Evolutionary conservation across 1,140 invertebrate genomes (phyloP), one percentile per base, ranked within the genome.

Genomic region (Monomorium pharaonis): DNA sequence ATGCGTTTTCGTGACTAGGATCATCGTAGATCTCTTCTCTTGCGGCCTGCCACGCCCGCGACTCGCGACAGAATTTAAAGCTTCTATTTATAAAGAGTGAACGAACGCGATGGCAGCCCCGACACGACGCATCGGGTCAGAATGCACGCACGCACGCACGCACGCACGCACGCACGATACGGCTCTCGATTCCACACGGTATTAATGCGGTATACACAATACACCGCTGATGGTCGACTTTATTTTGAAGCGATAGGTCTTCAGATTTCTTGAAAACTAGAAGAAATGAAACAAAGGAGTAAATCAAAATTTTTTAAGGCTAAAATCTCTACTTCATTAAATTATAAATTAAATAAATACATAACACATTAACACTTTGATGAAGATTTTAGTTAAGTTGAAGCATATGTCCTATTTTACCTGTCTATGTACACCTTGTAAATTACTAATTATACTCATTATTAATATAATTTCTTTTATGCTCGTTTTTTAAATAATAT

Each of bases 71-170:
- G 89, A 88, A 88, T 87, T 89, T 89, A 75, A 90, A 84, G 63
- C 78, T 86, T 90, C 92, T 94, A 94, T 94, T 94, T 94, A 93
- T 94, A 93, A 93, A 92, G 90, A 92, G 92, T 89, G 93, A 94
- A 93, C 90, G 92, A 92, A 92, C 92, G 86, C 88, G 70, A 78
- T 62, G 63, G 65, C 85, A 80, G 81, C 72, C 42, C 42, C 83
- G 84, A 77, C 86, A 69, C 85, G 63, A 80, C 86, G 76, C 90
- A 62, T 84, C 72, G 86, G 83, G 77, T 69, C 86, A 86, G 75
- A 58, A 75, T 27, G 77, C 27, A 51, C 44, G 47, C 18, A 18
- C 27, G 27, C 21, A 27, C 21, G 21, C 49, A 42, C n/a, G 24
- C 74, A 24, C 33, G 27, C 42, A 60, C 37, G 56, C 44, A 37